Base-by-base conservation (phyloP, 2,113 vertebrate species). In the Megaleporinus macrocephalus region DNA sequence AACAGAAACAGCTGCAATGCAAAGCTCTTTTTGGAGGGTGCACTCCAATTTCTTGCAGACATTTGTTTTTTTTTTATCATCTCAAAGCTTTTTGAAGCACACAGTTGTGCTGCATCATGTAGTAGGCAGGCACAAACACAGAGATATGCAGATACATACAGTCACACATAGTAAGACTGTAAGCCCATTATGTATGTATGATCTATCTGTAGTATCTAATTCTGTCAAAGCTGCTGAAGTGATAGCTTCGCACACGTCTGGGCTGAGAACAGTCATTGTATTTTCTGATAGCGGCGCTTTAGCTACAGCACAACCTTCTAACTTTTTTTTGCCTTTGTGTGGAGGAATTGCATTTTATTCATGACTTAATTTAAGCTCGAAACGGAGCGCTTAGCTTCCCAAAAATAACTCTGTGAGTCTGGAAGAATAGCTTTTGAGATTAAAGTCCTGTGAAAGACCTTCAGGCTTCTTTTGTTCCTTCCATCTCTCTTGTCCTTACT, bases 381-480 rank as follows among this genome's bases (percentile, higher is more conserved):
- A 87, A 71, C 85, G 69, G 86, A 78, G 79, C 76, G 85, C 81
- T 90, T 89, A 90, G 53, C 78, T 84, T 78, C 89, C 87, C 91
- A 87, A 88, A 90, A 91, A 91, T 87, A 92, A 86, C 84, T 68
- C 20, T 72, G 80, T 6, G 83, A 68, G 69, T 41, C 86, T 77
- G 84, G 27, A 53, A 36, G 51, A 75, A 75, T 57, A 10, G n/a
- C 57, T 1, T 68, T 68, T 20, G 33, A 68, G 62, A 65, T 27
- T 62, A 62, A 62, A 24, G 62, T 30, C 22, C 77, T 55, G 36
- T 30, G 26, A 79, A 70, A 6, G 30, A 79, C 24, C 30, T 55
- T 79, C 65, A 59, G 53, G 65, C 65, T 70, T 33, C 29, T 36
- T 44, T 59, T 72, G 69, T 72, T 69, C 70, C 30, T 49, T 78